Base-by-base conservation (phyloP, 2,888 invertebrate genomes). In the Hipparchia sbordonii region DNA sequence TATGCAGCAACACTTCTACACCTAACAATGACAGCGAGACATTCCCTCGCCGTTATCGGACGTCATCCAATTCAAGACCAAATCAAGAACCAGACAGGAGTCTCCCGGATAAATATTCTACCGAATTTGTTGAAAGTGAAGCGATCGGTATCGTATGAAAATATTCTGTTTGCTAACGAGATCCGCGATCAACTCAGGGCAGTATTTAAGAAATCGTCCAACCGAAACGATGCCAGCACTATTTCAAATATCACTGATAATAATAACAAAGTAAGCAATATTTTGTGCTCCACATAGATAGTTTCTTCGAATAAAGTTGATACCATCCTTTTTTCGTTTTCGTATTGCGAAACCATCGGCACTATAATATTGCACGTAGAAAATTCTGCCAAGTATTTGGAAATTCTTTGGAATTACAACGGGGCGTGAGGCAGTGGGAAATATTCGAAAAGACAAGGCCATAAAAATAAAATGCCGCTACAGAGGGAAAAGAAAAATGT, bases 381-480 rank as follows among this genome's bases (percentile, higher is more conserved):
- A 81, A 82, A 82, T 81, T 79, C 78, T 82, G 82, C 82, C 81
- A 83, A 85, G 85, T 83, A 85, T 89, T 88, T 80, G 81, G 79
- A 78, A 83, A 85, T 85, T 87, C 80, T 81, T 79, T 77, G 81
- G 84, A 85, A 86, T 86, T 84, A 85, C 83, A 79, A 77, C 72
- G 79, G 82, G 80, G 80, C 70, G 79, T 71, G 81, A 81, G 81
- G 84, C 80, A 82, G 81, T 79, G 82, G 78, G 79, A 87, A 85
- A 87, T 87, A 87, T 89, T 87, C 81, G 83, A 78, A 80, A 85
- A 89, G 85, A 89, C 83, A 84, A 79, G 78, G 79, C 80, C 81
- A 86, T 89, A 88, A 90, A 90, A 90, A 87, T 87, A 89, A 90
- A 90, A 88, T 81, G 82, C 82, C 79, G 79, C 83, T 81, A 83